Percentiles rank a stretch among this genome's conserved stretches.
These are phyloP conservation scores for Taenaris catops DNA, from an alignment of 2,888 invertebrate genomes.

Conservation along the genomic window DNA sequence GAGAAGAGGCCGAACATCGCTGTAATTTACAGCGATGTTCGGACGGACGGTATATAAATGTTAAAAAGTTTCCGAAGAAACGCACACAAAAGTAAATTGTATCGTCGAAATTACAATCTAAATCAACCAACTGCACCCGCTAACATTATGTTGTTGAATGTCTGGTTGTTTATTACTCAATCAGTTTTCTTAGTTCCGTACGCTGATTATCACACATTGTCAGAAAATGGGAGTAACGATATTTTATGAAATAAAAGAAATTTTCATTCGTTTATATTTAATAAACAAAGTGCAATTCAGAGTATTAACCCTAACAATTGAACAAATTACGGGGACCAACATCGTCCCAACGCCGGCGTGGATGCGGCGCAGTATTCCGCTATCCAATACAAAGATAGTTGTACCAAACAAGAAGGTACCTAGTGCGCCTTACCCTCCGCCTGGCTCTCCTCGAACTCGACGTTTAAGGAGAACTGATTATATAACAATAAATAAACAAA, in stretches of 20 bases:
- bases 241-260: slow-evolving; percentile 23
- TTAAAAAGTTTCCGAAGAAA: too few species aligned
- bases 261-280: slow-evolving; percentile 79
- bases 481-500: slow-evolving; percentile 51
- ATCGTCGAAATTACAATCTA: too few species aligned
- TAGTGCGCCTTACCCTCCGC: slow-evolving; percentile 45
- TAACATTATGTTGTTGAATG: too few species aligned
- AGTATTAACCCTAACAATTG: slow-evolving; percentile 78
- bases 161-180: too few species aligned
- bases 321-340: slow-evolving; percentile 67
- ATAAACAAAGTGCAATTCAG: slow-evolving; percentile 81
- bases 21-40: too few species aligned
- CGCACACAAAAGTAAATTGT: too few species aligned
- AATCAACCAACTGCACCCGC: too few species aligned
- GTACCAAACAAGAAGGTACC: slow-evolving; percentile 25
- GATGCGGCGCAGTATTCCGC: slow-evolving; percentile 42
- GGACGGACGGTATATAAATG: too few species aligned
- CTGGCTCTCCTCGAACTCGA: slow-evolving; percentile 54
- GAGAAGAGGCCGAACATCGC: too few species aligned
- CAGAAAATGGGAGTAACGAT: too few species aligned
- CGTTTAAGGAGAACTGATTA: slow-evolving; percentile 49
- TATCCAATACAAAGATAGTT: slow-evolving; percentile 34
- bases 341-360: slow-evolving; percentile 53
- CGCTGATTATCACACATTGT: slow-evolving; percentile 1
- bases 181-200: too few species aligned